A percentile compares a stretch with the other conserved stretches of the same genome.
Evolutionary conservation across 2,113 vertebrate species (phyloP).

Genomic region (Paramisgurnus dabryanus): DNA sequence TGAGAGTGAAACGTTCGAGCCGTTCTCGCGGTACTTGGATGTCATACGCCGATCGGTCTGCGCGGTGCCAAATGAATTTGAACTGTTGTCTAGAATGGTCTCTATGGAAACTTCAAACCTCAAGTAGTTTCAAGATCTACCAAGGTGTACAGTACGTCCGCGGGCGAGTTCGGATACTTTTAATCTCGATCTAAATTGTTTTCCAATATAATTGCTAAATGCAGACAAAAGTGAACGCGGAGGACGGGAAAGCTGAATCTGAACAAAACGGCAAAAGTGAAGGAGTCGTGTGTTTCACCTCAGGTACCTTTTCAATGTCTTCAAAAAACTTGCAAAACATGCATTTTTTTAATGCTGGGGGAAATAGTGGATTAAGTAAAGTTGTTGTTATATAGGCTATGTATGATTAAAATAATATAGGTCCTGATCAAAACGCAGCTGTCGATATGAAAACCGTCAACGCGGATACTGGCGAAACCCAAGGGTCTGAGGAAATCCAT

Average conservation of each 20-base stretch:
- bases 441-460: background rate
- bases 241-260: background rate
- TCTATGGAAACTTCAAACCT: constrained; percentile 38
- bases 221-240: background rate
- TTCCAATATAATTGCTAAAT: background rate
- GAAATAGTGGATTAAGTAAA: no score
- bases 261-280: background rate
- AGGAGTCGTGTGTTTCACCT: background rate
- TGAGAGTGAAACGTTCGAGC: no score
- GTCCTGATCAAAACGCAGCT: background rate
- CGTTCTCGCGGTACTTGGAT: no score
- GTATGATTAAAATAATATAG: background rate
- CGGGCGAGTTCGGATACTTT: no score
- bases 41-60: no score
- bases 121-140: background rate
- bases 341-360: no score
- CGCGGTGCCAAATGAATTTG: no score
- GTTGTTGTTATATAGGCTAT: no score
- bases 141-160: no score
- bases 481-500: constrained; percentile 7
- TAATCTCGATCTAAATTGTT: background rate
- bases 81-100: background rate
- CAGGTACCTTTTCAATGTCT: background rate
- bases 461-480: background rate
- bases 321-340: no score